A percentile compares a stretch with the other conserved stretches of the same genome.
These are phyloP conservation scores for Eufriesea mexicana DNA, from an alignment of 1,140 invertebrate genomes.

Conservation along the genomic window DNA sequence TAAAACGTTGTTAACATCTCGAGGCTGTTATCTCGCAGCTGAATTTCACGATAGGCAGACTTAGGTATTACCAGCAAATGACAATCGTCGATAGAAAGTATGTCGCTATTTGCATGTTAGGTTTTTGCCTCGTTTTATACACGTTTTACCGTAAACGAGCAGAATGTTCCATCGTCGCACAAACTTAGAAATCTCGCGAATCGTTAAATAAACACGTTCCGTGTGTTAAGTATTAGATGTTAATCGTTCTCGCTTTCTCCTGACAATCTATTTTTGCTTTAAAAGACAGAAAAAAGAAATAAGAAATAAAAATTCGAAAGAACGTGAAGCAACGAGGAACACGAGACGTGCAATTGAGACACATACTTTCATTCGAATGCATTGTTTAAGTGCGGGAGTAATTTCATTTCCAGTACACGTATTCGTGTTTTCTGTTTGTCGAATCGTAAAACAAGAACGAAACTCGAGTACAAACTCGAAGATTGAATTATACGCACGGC, in stretches of 20 bases:
- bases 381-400: neutral
- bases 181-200: conserved; percentile 23
- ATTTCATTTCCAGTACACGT: neutral
- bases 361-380: neutral
- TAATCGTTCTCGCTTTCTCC: conserved; percentile 2
- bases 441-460: conserved; percentile 41
- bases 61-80: neutral
- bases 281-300: too few species aligned
- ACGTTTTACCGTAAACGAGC: neutral
- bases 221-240: neutral
- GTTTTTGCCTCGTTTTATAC: neutral
- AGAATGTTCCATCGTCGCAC: too few species aligned
- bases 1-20: neutral
- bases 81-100: conserved; percentile 38
- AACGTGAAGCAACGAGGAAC: neutral
- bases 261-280: neutral
- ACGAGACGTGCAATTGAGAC: too few species aligned
- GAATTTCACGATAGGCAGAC: neutral
- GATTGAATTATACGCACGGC: conserved; percentile 65
- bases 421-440: neutral
- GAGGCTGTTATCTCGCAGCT: neutral
- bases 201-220: neutral
- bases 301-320: neutral
- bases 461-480: conserved; percentile 53
- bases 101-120: neutral